Evolutionary conservation across 2,888 invertebrate genomes (phyloP), one percentile per base, ranked within the genome.

Genomic region (Papilio elwesi): DNA sequence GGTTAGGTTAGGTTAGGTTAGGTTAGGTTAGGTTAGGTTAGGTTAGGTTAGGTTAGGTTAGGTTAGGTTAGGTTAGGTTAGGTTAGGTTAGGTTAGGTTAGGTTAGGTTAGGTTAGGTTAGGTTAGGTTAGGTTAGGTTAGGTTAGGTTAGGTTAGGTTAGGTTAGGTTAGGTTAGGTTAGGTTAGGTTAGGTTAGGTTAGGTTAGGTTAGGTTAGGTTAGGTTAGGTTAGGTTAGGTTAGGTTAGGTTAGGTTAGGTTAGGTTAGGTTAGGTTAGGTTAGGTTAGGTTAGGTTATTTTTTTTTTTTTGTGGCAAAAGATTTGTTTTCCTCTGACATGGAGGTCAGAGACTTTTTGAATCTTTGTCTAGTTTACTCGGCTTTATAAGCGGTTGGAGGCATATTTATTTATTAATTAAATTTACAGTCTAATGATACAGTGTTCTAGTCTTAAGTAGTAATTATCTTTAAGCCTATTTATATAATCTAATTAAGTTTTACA

Each of bases 1-100:
- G 71, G 16, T 69, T 51, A 51, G 71, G 51, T 72, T 52, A 57
- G 73, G 68, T 47, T 47, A 47, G 47, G 47, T 47, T 47, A 47
- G 47, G 47, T 47, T 47, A 47, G 47, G 47, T 47, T 47, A 47
- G 47, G 47, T 47, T 47, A 47, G 47, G 47, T 47, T 47, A 47
- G 47, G 47, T 47, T 47, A 47, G 47, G 47, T 47, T 47, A 47
- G 47, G 47, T 47, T 47, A 47, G 47, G 47, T 47, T 70, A 67
- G 74, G 74, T 74, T 74, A 70, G 74, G 70, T 74, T 74, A 74
- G 74, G 74, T 74, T 74, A 70, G 70, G 66, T 74, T 74, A 70
- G 70, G 67, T 74, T 70, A 67, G 70, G 67, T 74, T 70, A 65
- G 67, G 70, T 74, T 70, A 74, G 70, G 74, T 74, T 68, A 59